A percentile compares a stretch with the other conserved stretches of the same genome.
These are phyloP conservation scores for Coptodon rendalli DNA, from an alignment of 2,113 vertebrate species.

Conservation along the genomic window DNA sequence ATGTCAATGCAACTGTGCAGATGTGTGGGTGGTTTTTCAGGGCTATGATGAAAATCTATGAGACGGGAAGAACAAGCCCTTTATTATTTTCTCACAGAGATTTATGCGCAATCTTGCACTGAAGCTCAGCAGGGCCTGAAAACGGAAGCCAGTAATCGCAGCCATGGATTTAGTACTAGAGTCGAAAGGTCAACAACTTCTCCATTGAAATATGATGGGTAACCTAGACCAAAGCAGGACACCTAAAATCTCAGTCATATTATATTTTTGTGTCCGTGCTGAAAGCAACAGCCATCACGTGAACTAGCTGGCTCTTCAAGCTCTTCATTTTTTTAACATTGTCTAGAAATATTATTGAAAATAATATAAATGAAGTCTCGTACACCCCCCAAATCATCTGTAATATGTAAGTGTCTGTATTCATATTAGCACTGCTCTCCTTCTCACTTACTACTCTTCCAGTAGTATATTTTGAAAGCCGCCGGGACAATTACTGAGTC, in stretches of 20 bases:
- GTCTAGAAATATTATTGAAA: background rate
- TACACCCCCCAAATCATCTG: background rate
- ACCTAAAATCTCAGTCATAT: background rate
- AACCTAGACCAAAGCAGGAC: background rate
- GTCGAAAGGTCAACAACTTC: constrained; percentile 30
- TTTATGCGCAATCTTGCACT: constrained; percentile 51
- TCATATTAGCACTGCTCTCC: background rate
- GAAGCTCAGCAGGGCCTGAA: constrained; percentile 15
- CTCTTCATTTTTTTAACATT: background rate
- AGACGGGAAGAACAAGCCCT: constrained; percentile 18
- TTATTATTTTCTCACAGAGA: constrained; percentile 47
- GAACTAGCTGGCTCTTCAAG: background rate
- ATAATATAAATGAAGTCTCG: background rate
- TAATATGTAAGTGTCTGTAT: background rate
- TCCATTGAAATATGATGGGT: background rate
- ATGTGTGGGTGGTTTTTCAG: constrained; percentile 25
- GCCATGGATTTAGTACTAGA: constrained; percentile 27
- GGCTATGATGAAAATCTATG: constrained; percentile 31
- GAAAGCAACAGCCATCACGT: background rate
- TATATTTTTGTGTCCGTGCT: background rate
- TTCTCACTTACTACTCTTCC: background rate
- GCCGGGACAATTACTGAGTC: constrained; percentile 44
- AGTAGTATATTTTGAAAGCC: constrained; percentile 23
- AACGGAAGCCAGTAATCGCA: constrained; percentile 38
- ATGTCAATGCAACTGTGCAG: background rate